phyloP scores from a whole-genome alignment of 2,797 vertebrate species.

The Gymnoscopelus microlampas region DNA sequence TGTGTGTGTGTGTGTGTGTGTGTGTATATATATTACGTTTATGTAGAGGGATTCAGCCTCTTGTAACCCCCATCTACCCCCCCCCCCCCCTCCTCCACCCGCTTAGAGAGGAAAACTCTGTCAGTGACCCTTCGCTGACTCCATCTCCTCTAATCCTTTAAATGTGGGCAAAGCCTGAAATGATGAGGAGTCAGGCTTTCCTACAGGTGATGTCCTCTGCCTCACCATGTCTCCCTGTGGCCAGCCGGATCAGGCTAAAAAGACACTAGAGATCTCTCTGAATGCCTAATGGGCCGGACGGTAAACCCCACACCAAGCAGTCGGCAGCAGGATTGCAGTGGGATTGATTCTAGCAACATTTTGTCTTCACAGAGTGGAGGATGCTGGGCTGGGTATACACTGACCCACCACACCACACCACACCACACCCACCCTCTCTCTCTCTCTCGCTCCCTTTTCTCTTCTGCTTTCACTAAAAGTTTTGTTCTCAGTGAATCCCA shows the following conservation, averaged over 20 bases:
- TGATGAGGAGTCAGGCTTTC: constrained; percentile 68
- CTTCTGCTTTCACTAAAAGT: not conserved
- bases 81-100: constrained; percentile 53
- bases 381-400: not conserved
- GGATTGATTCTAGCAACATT: constrained; percentile 27
- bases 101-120: constrained; percentile 51
- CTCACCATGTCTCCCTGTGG: constrained; percentile 49
- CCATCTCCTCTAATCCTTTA: constrained; percentile 68
- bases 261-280: constrained; percentile 40
- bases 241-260: constrained; percentile 49
- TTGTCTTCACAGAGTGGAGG: constrained; percentile 9
- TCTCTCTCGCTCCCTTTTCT: not conserved
- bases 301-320: constrained; percentile 38
- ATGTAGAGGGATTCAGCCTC: constrained; percentile 62
- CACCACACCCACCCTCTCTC: too few relatives aligned
- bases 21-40: constrained; percentile 50
- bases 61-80: constrained; percentile 44
- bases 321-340: constrained; percentile 35
- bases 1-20: too few relatives aligned
- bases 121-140: constrained; percentile 72
- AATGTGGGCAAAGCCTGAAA: constrained; percentile 75
- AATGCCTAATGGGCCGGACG: constrained; percentile 40
- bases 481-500: constrained; percentile 5
- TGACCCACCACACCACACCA: too few relatives aligned
- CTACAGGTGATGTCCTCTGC: constrained; percentile 68